Evolutionary conservation across 2,888 invertebrate genomes (phyloP), one percentile per base, ranked within the genome.

Genomic region (Artemia sinica): DNA sequence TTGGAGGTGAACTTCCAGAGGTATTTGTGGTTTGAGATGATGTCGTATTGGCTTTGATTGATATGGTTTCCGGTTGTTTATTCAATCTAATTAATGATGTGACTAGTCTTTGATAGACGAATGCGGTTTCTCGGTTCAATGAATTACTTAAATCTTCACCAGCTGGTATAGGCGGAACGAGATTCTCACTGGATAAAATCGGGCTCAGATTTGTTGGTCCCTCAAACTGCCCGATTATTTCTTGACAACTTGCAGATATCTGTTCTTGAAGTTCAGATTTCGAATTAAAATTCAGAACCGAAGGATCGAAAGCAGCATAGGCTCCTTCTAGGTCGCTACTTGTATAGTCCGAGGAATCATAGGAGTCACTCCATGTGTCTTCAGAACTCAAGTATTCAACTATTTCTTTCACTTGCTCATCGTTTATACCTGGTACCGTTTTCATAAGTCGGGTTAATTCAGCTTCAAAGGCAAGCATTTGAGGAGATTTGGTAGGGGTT

Each of bases 361-460:
- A 91, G 0, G 91, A 91, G 77, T 92, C 92, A 72, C 91, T 91
- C 90, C 91, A 91, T 6, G 91, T 89, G 75, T 92, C 92, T 76
- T 92, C 92, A 73, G 90, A 90, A 73, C 91, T 91, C 72, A 92
- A 79, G 77, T 92, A 92, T 78, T 92, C 92, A 0, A 93, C 91
- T 69, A 92, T 91, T 79, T 91, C 91, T 41, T 88, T 84, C 58
- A 91, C 91, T 78, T 91, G 90, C 73, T 91, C 90, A 75, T 91
- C 91, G 71, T 90, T 83, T 73, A 92, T 89, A 49, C 91, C 91
- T 0, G 91, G 91, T 65, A 92, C 92, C 0, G 91, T 91, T 81
- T 91, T 91, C 92, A 92, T 92, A 73, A 92, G 79, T 70, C 91
- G 82, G 0, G 91, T 91, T 67, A 92, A 78, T 80, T 92, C 91